Evolutionary conservation across 2,797 vertebrate genomes (phyloP).

Genomic region (Arrhamphus sclerolepis): DNA sequence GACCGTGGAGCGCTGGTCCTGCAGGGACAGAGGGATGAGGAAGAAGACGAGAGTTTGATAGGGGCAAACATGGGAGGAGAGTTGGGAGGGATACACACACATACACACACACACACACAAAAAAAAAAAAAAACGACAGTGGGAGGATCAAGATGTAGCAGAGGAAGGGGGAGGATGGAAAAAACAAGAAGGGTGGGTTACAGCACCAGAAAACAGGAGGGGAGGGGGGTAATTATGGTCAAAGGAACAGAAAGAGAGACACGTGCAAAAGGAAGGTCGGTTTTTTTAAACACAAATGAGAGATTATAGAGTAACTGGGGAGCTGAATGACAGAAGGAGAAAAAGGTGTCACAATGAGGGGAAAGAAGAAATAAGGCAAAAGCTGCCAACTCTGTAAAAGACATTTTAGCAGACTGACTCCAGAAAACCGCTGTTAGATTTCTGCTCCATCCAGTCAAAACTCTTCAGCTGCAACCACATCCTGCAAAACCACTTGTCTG

Average conservation of each 20-base stretch:
- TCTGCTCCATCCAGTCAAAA: slow-evolving; percentile 20
- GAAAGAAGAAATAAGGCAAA: slow-evolving; percentile 11
- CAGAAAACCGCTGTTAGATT: slow-evolving; percentile 33
- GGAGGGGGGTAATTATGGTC: slow-evolving; percentile 22
- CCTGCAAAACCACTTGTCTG: slow-evolving; percentile 22
- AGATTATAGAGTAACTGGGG: not conserved
- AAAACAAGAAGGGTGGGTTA: slow-evolving; percentile 27
- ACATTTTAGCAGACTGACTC: slow-evolving; percentile 8
- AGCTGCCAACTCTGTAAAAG: slow-evolving; percentile 6
- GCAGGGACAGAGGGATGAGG: slow-evolving; percentile 15
- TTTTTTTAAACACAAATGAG: not conserved
- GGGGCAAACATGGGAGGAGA: slow-evolving; percentile 29
- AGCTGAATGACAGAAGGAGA: not conserved
- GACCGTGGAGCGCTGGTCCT: slow-evolving; percentile 97
- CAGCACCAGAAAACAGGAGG: slow-evolving; percentile 2
- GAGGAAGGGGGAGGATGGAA: slow-evolving; percentile 20
- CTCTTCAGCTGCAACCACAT: slow-evolving; percentile 36
- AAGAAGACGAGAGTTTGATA: slow-evolving; percentile 24
- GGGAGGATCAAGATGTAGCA: slow-evolving; percentile 50
- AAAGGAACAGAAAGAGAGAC: slow-evolving; percentile 17
- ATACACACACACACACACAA: too few species aligned
- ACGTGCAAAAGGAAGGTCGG: slow-evolving; percentile 1
- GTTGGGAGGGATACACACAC: slow-evolving; percentile 1
- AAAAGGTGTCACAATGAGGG: slow-evolving; percentile 6
- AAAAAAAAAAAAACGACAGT: slow-evolving; percentile 26